These are phyloP conservation scores for Nudaria mundana DNA, from an alignment of 2,888 invertebrate species.

Conservation along the genomic window DNA sequence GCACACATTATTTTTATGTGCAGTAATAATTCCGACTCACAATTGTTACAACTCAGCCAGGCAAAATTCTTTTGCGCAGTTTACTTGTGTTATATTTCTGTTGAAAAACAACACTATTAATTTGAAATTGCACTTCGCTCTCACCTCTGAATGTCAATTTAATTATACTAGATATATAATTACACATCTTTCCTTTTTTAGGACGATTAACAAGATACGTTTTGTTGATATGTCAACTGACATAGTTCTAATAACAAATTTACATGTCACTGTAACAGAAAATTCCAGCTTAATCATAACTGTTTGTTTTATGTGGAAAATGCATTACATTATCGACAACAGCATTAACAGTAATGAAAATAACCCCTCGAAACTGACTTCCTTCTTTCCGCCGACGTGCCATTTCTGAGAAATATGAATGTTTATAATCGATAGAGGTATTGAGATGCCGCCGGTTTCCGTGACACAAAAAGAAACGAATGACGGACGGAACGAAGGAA, in stretches of 20 bases:
- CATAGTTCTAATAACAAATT: too few relatives aligned
- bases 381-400: slow-evolving; percentile 12
- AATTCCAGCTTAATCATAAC: slow-evolving; percentile 34
- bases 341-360: neutral
- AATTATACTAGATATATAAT: neutral
- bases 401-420: slow-evolving; percentile 17
- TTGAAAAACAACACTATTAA: slow-evolving; percentile 29
- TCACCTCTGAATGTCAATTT: slow-evolving; percentile 7
- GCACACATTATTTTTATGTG: slow-evolving; percentile 52
- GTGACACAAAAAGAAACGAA: slow-evolving; percentile 55
- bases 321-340: slow-evolving; percentile 6
- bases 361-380: slow-evolving; percentile 14
- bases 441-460: slow-evolving; percentile 44
- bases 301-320: slow-evolving; percentile 23
- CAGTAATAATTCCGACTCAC: slow-evolving; percentile 46
- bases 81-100: slow-evolving; percentile 18
- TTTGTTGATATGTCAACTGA: too few relatives aligned
- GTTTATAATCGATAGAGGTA: slow-evolving; percentile 30
- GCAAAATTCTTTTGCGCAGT: slow-evolving; percentile 27
- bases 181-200: too few relatives aligned
- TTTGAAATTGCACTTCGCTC: slow-evolving; percentile 8
- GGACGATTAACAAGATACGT: too few relatives aligned
- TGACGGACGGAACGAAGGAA: slow-evolving; percentile 41
- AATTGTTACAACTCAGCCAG: slow-evolving; percentile 45
- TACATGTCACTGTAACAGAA: slow-evolving; percentile 29